Conservation (phyloP, 2,888 invertebrate species). For the Tholera decimalis region DNA sequence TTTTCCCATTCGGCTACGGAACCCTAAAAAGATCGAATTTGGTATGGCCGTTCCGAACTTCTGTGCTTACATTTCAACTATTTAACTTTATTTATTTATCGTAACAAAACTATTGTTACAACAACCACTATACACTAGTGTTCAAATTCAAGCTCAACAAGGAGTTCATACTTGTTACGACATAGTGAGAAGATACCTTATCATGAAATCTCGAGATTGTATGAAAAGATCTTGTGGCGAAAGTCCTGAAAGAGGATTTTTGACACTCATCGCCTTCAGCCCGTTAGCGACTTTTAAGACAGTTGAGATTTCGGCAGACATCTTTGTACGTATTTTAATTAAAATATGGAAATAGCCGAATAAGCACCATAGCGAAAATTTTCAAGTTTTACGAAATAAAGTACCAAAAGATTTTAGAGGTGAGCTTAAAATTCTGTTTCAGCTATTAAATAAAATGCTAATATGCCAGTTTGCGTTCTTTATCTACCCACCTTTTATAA, state of each 20-base stretch:
- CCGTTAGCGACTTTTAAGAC: constrained; percentile 29
- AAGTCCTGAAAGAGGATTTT: constrained; percentile 62
- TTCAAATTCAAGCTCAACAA: too few relatives aligned
- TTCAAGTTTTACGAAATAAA: not conserved
- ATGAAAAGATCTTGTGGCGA: constrained; percentile 62
- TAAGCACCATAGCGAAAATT: not conserved
- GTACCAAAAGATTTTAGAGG: not conserved
- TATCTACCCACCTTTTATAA: not conserved
- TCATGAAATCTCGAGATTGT: constrained; percentile 27
- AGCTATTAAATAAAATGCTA: not conserved
- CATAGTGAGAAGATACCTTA: constrained; percentile 28
- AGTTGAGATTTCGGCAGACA: constrained; percentile 21
- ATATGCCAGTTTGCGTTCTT: not conserved
- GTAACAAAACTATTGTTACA: too few relatives aligned
- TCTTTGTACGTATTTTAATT: constrained; percentile 31
- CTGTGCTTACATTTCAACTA: too few relatives aligned
- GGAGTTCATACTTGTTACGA: constrained; percentile 19
- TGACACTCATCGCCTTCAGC: constrained; percentile 53
- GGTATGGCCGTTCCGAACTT: too few relatives aligned
- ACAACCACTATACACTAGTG: too few relatives aligned
- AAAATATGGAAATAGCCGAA: constrained; percentile 30
- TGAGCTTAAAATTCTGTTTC: not conserved
- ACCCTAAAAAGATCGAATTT: too few relatives aligned
- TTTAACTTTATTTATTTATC: too few relatives aligned
- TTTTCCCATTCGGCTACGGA: too few relatives aligned